Evolutionary conservation across 1,140 invertebrate species (phyloP).

Genomic region (Cyclina sinensis): DNA sequence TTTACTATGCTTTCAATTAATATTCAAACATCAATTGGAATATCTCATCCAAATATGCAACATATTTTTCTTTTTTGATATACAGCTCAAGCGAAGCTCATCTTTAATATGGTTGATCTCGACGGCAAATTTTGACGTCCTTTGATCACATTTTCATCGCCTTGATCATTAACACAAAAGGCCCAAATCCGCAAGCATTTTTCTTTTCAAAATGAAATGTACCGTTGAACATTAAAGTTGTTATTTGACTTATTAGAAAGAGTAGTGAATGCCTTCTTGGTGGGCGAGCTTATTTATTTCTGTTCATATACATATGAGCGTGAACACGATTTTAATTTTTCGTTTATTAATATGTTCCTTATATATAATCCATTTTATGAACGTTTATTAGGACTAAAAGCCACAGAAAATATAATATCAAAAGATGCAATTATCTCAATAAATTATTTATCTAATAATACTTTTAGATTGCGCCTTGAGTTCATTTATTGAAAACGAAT

Average conservation of each 20-base stretch:
- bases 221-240: constrained; percentile 37
- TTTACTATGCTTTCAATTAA: constrained; percentile 22
- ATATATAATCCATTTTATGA: constrained; percentile 28
- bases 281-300: not conserved
- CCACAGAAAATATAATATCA: constrained; percentile 20
- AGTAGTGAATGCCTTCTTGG: not conserved
- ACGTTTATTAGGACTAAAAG: constrained; percentile 37
- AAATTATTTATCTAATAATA: not conserved
- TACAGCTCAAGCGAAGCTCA: not conserved
- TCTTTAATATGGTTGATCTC: constrained; percentile 28
- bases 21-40: constrained; percentile 3
- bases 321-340: constrained; percentile 10
- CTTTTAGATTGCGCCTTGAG: not conserved
- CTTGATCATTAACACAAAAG: constrained; percentile 15
- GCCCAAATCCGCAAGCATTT: constrained; percentile 2
- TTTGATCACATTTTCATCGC: constrained; percentile 7
- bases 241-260: constrained; percentile 9
- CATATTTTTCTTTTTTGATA: constrained; percentile 26
- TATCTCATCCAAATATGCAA: constrained; percentile 5
- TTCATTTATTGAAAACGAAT: not conserved
- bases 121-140: not conserved
- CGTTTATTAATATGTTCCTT: constrained; percentile 16
- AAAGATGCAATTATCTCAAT: constrained; percentile 6
- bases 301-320: constrained; percentile 29
- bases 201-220: constrained; percentile 19